Evolutionary conservation across 1,140 invertebrate species (phyloP).

Genomic region (Drosophila kikkawai): DNA sequence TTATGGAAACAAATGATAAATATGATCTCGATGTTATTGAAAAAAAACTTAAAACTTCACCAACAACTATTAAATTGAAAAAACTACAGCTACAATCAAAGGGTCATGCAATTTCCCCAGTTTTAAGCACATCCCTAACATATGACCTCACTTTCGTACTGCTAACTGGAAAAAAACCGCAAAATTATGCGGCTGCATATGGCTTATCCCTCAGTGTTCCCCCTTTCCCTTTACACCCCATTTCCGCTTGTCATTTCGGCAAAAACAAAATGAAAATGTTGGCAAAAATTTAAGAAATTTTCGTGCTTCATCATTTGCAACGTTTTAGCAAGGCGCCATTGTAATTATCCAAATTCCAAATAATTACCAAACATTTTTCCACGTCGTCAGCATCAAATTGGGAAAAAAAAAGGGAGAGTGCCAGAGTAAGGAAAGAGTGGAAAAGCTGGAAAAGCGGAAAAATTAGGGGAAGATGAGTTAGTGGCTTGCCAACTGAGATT

Average conservation of each 20-base stretch:
- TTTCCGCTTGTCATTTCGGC: conserved; percentile 3
- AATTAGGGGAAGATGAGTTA: conserved; percentile 40
- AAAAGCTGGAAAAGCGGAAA: background rate
- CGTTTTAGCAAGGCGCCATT: conserved; percentile 59
- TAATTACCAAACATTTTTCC: conserved; percentile 78
- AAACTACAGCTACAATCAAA: background rate
- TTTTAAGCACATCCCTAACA: conserved; percentile 13
- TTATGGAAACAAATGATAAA: no score
- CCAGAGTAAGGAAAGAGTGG: background rate
- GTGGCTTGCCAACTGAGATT: conserved; percentile 63
- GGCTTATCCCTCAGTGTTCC: conserved; percentile 18
- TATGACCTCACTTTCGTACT: background rate
- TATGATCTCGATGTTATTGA: no score
- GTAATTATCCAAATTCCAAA: conserved; percentile 73
- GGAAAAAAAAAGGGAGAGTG: conserved; percentile 9
- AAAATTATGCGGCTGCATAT: conserved; percentile 59
- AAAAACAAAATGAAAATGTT: conserved; percentile 51
- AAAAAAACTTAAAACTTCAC: no score
- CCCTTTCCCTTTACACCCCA: background rate
- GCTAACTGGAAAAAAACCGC: conserved; percentile 22
- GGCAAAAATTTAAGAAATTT: conserved; percentile 36
- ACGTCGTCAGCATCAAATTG: conserved; percentile 62
- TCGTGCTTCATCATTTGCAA: conserved; percentile 58
- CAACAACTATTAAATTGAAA: background rate
- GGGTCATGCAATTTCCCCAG: background rate